Conservation (phyloP, 1,140 invertebrate genomes). For the Arctopsyche grandis region DNA sequence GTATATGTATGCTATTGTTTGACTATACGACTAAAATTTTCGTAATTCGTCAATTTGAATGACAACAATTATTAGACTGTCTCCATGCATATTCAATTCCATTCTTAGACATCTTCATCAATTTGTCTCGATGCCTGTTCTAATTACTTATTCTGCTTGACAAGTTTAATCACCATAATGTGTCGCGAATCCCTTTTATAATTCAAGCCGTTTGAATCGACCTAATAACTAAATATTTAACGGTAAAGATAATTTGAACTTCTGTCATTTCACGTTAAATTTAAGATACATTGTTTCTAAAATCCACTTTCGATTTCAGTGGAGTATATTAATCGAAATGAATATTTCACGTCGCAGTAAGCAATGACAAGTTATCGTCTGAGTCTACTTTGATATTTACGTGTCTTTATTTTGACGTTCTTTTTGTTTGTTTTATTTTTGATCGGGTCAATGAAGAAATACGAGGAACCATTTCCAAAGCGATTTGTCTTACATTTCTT, state of each 20-base stretch:
- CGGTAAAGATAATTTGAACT: neutral
- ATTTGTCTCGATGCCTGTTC: constrained; percentile 1
- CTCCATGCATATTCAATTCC: constrained; percentile 12
- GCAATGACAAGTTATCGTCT: too few species aligned
- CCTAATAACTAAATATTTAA: neutral
- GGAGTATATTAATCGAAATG: too few species aligned
- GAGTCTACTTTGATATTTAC: too few species aligned
- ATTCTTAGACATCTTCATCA: constrained; percentile 4
- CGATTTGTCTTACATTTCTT: neutral
- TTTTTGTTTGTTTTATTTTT: too few species aligned
- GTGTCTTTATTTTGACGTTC: too few species aligned
- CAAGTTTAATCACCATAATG: neutral
- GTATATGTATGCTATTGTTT: too few species aligned
- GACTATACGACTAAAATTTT: too few species aligned
- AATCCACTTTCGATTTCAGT: too few species aligned
- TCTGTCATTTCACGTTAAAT: neutral
- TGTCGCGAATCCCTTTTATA: neutral
- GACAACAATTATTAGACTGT: neutral
- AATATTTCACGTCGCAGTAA: too few species aligned
- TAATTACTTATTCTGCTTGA: constrained; percentile 15
- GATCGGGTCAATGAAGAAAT: too few species aligned
- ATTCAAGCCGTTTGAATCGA: neutral
- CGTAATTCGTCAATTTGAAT: too few species aligned
- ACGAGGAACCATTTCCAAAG: neutral
- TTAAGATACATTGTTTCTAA: too few species aligned